Base-by-base conservation (phyloP, 2,113 vertebrate species). In the Vidua macroura region DNA sequence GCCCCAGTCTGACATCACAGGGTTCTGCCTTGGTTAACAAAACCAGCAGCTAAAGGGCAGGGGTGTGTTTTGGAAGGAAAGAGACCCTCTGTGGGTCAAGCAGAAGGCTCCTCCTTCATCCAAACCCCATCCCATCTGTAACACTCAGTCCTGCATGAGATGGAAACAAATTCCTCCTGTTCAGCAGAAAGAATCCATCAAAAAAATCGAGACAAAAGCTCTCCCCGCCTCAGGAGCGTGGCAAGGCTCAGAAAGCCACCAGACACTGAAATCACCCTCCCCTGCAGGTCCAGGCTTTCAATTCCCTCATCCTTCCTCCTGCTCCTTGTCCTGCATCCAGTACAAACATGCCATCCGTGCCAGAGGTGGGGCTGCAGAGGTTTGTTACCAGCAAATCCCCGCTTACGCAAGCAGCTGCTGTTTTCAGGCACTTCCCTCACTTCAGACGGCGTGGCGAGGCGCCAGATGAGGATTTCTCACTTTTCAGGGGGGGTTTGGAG, bases 211-310 rank as follows among this genome's bases (percentile, higher is more conserved):
- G 21, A 6, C 23, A 31, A 39, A 49, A 30, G 18, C 20, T 77
- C 33, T 55, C 5, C 2, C 43, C 5, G 4, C 56, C 7, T 3
- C 48, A 27, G 52, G 30, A 85, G 31, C 0, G 5, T 33, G 73
- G 24, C 58, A 58, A 4, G 0, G 1, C 39, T 64, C 9, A 15
- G 2, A 11, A 7, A 67, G 31, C 0, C 1, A 17, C 20, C 10
- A 58, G 83, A 17, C 73, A 5, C 68, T 20, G 20, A 64, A 8
- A 8, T 6, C 3, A 0, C 25, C 35, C 68, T 60, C 48, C 66
- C 27, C 37, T 83, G 49, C 64, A 76, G 51, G 30, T 60, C 70
- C 10, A 51, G 75, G 11, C 18, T 86, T 49, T 7, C 18, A 11
- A 1, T 64, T 82, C 84, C 62, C 58, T 53, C 77, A 15, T 92